phyloP scores from a whole-genome alignment of 2,797 vertebrate species.

The Sebastes oblongus region DNA sequence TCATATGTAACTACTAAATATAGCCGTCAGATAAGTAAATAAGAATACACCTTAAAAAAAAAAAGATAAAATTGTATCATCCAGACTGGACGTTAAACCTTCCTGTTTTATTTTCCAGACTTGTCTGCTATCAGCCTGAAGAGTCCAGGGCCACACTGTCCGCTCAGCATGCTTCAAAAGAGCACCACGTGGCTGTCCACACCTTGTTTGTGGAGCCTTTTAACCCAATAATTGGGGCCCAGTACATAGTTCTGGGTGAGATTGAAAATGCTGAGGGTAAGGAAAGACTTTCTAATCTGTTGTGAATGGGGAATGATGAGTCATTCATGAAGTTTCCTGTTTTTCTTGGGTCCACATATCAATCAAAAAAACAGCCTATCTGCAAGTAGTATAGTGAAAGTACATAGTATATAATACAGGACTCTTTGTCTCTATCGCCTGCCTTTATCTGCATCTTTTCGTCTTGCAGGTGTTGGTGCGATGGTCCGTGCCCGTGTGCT shows the following conservation, averaged over 20 bases:
- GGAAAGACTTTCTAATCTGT: background rate
- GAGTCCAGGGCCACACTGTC: constrained; percentile 84
- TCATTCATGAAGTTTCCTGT: background rate
- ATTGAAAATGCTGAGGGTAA: constrained; percentile 86
- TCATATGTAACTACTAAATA: background rate
- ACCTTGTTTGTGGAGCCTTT: constrained; percentile 93
- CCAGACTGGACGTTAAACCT: background rate
- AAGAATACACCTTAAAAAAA: too few relatives aligned
- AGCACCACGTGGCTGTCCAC: constrained; percentile 81
- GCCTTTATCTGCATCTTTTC: constrained; percentile 7
- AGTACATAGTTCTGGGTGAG: constrained; percentile 91
- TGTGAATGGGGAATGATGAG: background rate
- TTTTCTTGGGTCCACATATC: background rate
- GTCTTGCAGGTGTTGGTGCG: constrained; percentile 65
- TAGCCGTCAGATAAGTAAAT: too few relatives aligned
- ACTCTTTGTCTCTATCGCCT: background rate
- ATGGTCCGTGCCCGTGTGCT: constrained; percentile 88
- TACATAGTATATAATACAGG: background rate
- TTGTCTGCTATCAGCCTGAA: constrained; percentile 82
- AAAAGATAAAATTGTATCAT: background rate
- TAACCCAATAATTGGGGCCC: constrained; percentile 85
- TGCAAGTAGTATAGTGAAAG: background rate
- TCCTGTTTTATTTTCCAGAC: constrained; percentile 73
- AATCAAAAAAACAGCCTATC: background rate
- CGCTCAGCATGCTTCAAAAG: constrained; percentile 76